Conservation (phyloP, 2,888 invertebrate genomes). For the Oegoconia quadripuncta region DNA sequence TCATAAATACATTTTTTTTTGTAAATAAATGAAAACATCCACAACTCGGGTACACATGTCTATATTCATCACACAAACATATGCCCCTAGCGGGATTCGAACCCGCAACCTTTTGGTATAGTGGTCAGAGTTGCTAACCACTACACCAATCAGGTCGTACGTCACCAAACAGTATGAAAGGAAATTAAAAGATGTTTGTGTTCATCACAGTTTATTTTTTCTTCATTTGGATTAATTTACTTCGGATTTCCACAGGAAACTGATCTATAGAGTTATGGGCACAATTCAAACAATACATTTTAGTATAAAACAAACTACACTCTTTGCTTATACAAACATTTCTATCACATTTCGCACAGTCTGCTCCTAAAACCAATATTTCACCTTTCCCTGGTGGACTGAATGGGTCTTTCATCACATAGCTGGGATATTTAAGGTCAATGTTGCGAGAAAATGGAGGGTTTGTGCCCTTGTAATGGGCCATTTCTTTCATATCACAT, state of each 20-base stretch:
- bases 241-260: constrained; percentile 85
- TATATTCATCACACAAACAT: too few species aligned
- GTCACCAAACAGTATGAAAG: background rate
- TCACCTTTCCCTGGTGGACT: constrained; percentile 86
- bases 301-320: constrained; percentile 89
- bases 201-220: constrained; percentile 33
- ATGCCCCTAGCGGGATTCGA: too few species aligned
- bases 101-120: too few species aligned
- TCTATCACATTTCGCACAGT: constrained; percentile 84
- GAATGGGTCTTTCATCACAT: constrained; percentile 92
- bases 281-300: constrained; percentile 86
- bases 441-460: constrained; percentile 87
- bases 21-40: too few species aligned
- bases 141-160: too few species aligned
- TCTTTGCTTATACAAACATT: constrained; percentile 84
- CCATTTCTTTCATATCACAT: constrained; percentile 84
- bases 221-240: constrained; percentile 73
- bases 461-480: constrained; percentile 86
- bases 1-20: too few species aligned
- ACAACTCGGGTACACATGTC: too few species aligned
- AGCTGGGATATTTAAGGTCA: constrained; percentile 84
- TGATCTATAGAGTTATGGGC: constrained; percentile 74
- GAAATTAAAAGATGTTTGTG: background rate
- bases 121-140: too few species aligned
- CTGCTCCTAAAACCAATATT: constrained; percentile 86